Conservation (phyloP, 2,888 invertebrate species). For the Polymixis lichenea region DNA sequence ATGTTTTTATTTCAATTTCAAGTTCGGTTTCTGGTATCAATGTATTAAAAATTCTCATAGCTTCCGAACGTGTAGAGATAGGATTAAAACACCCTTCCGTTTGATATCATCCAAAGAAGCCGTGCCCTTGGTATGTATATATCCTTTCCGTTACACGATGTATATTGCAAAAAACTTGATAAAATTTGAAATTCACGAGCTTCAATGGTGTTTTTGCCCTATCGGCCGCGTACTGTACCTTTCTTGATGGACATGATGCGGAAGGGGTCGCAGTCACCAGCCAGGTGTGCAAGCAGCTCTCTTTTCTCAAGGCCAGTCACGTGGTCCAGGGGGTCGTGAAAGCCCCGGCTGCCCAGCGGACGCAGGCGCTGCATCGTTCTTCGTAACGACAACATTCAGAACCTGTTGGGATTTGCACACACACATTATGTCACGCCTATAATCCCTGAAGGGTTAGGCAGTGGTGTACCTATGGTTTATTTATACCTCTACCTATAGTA, state of each 20-base stretch:
- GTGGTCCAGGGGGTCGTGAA: slow-evolving; percentile 96
- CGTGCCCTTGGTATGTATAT: no score
- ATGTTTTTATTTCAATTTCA: no score
- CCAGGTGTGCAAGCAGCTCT: slow-evolving; percentile 95
- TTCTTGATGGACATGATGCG: slow-evolving; percentile 93
- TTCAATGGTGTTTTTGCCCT: no score
- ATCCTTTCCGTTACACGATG: no score
- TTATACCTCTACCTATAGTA: not conserved
- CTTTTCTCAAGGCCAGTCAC: slow-evolving; percentile 98
- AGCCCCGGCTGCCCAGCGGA: slow-evolving; percentile 82
- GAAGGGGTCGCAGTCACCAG: slow-evolving; percentile 97
- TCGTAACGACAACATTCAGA: slow-evolving; percentile 68
- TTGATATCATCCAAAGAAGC: no score
- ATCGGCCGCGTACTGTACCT: slow-evolving; percentile 72
- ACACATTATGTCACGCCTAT: not conserved
- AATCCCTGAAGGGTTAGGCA: not conserved
- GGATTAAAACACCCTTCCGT: no score
- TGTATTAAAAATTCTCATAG: no score
- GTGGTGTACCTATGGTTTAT: not conserved
- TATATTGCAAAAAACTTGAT: no score
- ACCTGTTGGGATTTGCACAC: slow-evolving; percentile 33
- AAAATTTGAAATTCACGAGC: no score
- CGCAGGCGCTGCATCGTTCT: slow-evolving; percentile 60
- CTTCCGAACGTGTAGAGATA: no score
- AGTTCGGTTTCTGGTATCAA: no score